Evolutionary conservation across 2,113 vertebrate genomes (phyloP), one percentile per base, ranked within the genome.

Genomic region (Bostrychus sinensis): DNA sequence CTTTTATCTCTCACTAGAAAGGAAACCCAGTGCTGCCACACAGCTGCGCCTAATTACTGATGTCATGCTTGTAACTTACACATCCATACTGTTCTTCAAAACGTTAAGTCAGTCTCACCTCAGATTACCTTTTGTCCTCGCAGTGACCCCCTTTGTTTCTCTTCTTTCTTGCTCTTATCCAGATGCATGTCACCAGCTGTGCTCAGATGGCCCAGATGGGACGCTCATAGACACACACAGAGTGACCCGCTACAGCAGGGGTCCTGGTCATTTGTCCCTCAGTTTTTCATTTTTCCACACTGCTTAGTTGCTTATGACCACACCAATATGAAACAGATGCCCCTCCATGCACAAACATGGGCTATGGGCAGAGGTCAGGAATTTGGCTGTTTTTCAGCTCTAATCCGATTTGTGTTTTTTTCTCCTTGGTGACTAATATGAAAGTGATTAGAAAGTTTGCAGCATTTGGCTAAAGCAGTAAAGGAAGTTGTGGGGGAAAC

Each of bases 161-260:
- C 61, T 48, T 62, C 66, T 48, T 56, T 30, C 60, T 63, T 25
- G 43, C 75, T 70, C 25, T 74, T 64, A 34, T 55, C 55, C 55
- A 81, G 78, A 86, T 81, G 74, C 78, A 87, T 79, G 78, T 74
- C 80, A 66, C 86, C 89, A 90, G 89, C 87, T 89, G 89, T 6
- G 86, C 62, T 88, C 83, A 87, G 83, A 88, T 88, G 81, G 78
- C 81, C 66, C 69, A 77, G 63, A 37, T 60, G 34, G 68, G 37
- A 8, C 68, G 36, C 78, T 22, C 62, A 56, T 26, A 72, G 77
- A 72, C 41, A 23, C 56, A 28, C 46, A 39, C 62, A 56, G 1
- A 43, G 53, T 20, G 72, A 81, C 78, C 70, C 28, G 32, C 45
- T 51, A 1, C 78, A 78, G 60, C 62, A 58, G 75, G 73, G 65